Evolutionary conservation across 2,888 invertebrate species (phyloP), one percentile per base, ranked within the genome.

Genomic region (Cosmia trapezina): DNA sequence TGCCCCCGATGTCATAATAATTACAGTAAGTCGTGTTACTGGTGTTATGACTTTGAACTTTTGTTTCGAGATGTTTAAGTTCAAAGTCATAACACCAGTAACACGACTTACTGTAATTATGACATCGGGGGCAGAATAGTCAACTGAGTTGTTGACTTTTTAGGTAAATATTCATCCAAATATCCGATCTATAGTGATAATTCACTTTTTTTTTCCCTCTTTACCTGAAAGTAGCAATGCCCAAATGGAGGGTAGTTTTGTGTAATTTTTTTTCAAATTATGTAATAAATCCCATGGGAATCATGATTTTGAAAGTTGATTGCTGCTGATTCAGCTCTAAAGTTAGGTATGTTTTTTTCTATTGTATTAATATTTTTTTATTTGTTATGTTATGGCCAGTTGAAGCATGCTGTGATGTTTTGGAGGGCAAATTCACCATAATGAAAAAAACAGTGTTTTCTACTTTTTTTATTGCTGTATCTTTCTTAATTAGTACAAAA

Each of bases 251-350:
- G 28, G 19, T 14, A 33, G 19, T 28, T 61, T 17, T 28, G 4
- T 61, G 28, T 7, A 17, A 3, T 6, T 11, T 61, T 61, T 17
- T 9, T 60, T 49, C 7, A 37, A 37, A 33, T 33, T 57, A 19
- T 19, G 19, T 8, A 41, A 8, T 62, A 33, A 62, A 19, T 19
- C 0, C 5, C 19, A 33, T 53, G 14, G 3, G 5, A 47, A 28
- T 28, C 8, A 33, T 47, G 28, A 33, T n/a, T n/a, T 60, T 22
- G 11, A 33, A 33, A 64, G 45, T 45, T 45, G n/a, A 11, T 63
- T 33, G 14, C 63, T 66, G 33, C 11, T 45, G 43, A 63, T 63
- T 63, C 53, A 17, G n/a, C 33, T 54, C 8, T n/a, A 33, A n/a
- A 9, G n/a, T 19, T 62, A 62, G 1, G 14, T 12, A 1, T 28